These are phyloP conservation scores for Odiellus spinosus DNA, from an alignment of 2,888 invertebrate species.

Conservation along the genomic window DNA sequence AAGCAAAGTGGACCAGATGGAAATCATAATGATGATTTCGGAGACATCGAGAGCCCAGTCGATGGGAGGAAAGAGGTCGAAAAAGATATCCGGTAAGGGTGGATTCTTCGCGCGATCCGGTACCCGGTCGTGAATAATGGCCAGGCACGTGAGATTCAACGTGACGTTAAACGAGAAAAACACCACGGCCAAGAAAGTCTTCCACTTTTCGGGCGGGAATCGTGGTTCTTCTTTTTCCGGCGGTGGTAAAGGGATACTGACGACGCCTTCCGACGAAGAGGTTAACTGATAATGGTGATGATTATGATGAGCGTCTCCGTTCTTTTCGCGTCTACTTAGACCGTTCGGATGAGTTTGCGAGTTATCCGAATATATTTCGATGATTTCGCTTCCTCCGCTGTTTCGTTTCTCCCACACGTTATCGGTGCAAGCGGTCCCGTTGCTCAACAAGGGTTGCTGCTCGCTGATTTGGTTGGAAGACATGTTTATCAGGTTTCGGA, in stretches of 20 bases:
- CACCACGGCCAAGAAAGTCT: conserved; percentile 18
- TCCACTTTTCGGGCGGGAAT: conserved; percentile 16
- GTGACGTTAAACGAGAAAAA: conserved; percentile 18
- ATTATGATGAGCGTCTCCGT: conserved; percentile 4
- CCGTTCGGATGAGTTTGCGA: conserved; percentile 7
- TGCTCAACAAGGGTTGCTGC: not conserved
- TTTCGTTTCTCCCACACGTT: too few species aligned
- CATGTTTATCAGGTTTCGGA: too few species aligned
- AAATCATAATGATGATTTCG: conserved; percentile 69
- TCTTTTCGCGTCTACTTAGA: conserved; percentile 13
- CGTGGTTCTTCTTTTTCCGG: conserved; percentile 12
- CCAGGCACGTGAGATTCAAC: conserved; percentile 18
- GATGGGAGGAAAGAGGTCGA: conserved; percentile 50
- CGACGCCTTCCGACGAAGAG: conserved; percentile 6
- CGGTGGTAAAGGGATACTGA: conserved; percentile 8
- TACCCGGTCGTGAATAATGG: conserved; percentile 59
- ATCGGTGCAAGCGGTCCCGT: not conserved
- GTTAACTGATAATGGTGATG: too few species aligned
- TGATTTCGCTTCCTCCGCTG: not conserved
- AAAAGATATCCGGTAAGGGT: conserved; percentile 66
- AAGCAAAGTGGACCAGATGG: conserved; percentile 55
- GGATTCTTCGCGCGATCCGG: conserved; percentile 55
- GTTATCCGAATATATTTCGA: conserved; percentile 10
- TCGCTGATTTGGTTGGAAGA: not conserved
- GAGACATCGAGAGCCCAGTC: conserved; percentile 69